Base-by-base conservation (phyloP, 1,140 invertebrate species). In the Megathymus violae region DNA sequence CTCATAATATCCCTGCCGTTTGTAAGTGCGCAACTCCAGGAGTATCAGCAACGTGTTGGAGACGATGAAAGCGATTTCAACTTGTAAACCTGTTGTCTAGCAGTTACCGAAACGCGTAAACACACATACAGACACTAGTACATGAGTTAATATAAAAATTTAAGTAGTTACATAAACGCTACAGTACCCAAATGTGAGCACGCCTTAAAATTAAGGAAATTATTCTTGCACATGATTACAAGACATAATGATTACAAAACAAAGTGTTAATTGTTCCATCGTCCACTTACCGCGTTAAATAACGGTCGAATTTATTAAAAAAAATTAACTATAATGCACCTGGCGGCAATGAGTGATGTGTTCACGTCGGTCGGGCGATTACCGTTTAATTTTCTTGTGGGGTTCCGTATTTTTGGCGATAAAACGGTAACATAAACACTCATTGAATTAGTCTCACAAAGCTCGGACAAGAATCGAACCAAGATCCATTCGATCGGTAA, bases 141-240 rank as follows among this genome's bases (percentile, higher is more conserved):
- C n/a, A n/a, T n/a, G n/a, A n/a, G n/a, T n/a, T 36, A n/a, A 36
- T 36, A 36, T 11, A 3, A 36, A 11, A 36, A 36, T 10, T 11
- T 7, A 36, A 36, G n/a, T 11, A 1, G 11, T 36, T 36, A 36
- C 34, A n/a, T n/a, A n/a, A 36, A 11, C 34, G 3, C n/a, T 46
- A 14, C 9, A 2, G 15, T 22, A 22, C 2, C 19, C 52, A 56
- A 51, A 51, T 40, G 47, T 63, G 34, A 64, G 41, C 47, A 66
- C 54, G 13, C 36, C 52, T 52, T 41, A 63, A 63, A 60, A 68
- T 68, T 63, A 47, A 59, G 54, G 54, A 63, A 68, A 68, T 51
- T 59, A 46, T 50, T 34, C 27, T 17, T 34, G 51, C 46, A 46
- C 27, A 64, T 62, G 15, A 36, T 31, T 31, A 31, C n/a, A 58